phyloP scores from a whole-genome alignment of 2,113 vertebrate species.

The Brachionichthys hirsutus region DNA sequence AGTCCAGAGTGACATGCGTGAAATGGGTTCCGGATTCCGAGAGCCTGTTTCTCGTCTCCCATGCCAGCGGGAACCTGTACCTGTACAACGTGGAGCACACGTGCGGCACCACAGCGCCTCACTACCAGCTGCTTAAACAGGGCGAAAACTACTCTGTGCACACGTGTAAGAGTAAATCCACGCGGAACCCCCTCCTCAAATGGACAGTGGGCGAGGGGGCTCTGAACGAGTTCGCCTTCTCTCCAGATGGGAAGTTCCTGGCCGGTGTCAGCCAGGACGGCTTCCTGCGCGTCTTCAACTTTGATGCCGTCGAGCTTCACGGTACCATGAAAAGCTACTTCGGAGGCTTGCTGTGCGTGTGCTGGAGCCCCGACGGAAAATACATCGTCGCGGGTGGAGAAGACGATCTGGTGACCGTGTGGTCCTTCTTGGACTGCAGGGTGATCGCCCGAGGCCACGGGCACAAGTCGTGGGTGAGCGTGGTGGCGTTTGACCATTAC shows the following conservation, averaged over 20 bases:
- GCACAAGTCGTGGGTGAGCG: conserved; percentile 98
- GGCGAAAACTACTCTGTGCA: conserved; percentile 97
- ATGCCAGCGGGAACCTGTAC: conserved; percentile 98
- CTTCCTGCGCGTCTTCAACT: conserved; percentile 96
- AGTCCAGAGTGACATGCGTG: conserved; percentile 97
- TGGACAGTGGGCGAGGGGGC: conserved; percentile 98
- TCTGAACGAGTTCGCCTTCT: conserved; percentile 97
- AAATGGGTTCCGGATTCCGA: conserved; percentile 98
- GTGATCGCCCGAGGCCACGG: conserved; percentile 96
- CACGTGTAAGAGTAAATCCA: conserved; percentile 99
- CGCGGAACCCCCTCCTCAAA: conserved; percentile 95
- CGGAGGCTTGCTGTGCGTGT: conserved; percentile 94
- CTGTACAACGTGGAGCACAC: conserved; percentile 99
- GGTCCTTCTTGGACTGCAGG: conserved; percentile 95
- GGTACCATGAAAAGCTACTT: conserved; percentile 99
- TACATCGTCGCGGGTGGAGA: conserved; percentile 97
- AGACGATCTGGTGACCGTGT: conserved; percentile 97
- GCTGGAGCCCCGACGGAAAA: conserved; percentile 97
- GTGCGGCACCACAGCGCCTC: conserved; percentile 93
- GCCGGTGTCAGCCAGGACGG: conserved; percentile 97
- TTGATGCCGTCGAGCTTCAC: conserved; percentile 94
- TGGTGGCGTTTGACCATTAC: conserved; percentile 96
- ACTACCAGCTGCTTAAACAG: conserved; percentile 99
- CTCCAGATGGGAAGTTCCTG: conserved; percentile 96
- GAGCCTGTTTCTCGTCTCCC: conserved; percentile 97